Evolutionary conservation across 2,888 invertebrate genomes (phyloP), one percentile per base, ranked within the genome.

Genomic region (Sylvicola fuscatus): DNA sequence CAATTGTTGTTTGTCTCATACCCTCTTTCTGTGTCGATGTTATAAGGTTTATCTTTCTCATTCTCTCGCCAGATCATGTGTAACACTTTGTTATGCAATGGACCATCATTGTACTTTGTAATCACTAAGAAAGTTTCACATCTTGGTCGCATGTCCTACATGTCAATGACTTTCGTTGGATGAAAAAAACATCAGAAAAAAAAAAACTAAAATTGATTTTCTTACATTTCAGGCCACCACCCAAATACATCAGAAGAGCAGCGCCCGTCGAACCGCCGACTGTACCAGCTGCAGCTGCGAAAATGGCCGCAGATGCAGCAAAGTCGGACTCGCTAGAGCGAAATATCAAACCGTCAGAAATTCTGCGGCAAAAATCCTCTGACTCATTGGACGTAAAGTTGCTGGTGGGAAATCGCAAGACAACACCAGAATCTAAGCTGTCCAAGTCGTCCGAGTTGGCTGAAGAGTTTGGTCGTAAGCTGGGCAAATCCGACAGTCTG

Each of bases 171-270:
- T n/a, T n/a, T n/a, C n/a, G n/a, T n/a, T n/a, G n/a, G n/a, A n/a
- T n/a, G n/a, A n/a, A n/a, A n/a, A n/a, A n/a, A n/a, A n/a, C n/a
- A n/a, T n/a, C n/a, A n/a, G n/a, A n/a, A n/a, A n/a, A n/a, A n/a
- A n/a, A n/a, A n/a, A n/a, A n/a, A n/a, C n/a, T n/a, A n/a, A n/a
- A 27, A 27, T 35, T 38, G 36, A n/a, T 39, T 38, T 6, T 31
- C 32, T 33, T n/a, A 34, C 37, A 3, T 45, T 44, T 6, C 44
- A 71, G 70, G 48, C 71, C 71, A 38, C 72, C 71, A 50, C 72
- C 72, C 43, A 71, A 71, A 60, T 65, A 65, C 50, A 66, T 70
- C 50, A 60, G 70, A 32, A 68, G 68, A 33, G 61, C 60, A 10
- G 64, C 65, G 2, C 47, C 64, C 38, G 70, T 71, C 13, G 71